These are phyloP conservation scores for Okamejei kenojei DNA, from an alignment of 2,797 vertebrate species.

Conservation along the genomic window DNA sequence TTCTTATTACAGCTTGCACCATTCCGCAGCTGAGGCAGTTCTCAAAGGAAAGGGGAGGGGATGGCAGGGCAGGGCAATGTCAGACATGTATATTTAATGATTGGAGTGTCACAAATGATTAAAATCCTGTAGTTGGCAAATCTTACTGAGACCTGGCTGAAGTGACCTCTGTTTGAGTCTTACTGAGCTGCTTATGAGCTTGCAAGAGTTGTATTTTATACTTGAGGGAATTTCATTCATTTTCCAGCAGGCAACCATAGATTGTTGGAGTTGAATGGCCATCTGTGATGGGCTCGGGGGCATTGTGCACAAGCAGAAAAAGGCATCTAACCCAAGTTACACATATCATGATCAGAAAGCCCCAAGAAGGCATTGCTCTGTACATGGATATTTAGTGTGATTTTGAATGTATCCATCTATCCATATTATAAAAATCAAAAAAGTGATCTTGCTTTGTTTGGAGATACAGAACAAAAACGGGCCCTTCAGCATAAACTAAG, in stretches of 20 bases:
- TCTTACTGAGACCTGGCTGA: slow-evolving; percentile 4
- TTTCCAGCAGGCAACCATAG: slow-evolving; percentile 36
- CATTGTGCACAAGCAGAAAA: background rate
- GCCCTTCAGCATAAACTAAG: too few species aligned
- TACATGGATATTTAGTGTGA: background rate
- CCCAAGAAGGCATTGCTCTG: background rate
- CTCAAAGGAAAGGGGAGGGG: background rate
- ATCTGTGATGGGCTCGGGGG: slow-evolving; percentile 17
- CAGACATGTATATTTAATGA: slow-evolving; percentile 39
- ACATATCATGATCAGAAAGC: background rate
- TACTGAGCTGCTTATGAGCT: slow-evolving; percentile 35
- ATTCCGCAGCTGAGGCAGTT: background rate
- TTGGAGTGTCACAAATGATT: slow-evolving; percentile 36
- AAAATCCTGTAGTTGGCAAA: slow-evolving; percentile 15
- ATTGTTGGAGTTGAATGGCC: background rate
- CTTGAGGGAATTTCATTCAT: slow-evolving; percentile 27
- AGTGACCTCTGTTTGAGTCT: slow-evolving; percentile 9
- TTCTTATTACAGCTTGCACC: background rate
- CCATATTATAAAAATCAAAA: too few species aligned
- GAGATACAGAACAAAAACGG: too few species aligned
- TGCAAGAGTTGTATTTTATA: background rate
- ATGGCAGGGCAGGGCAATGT: background rate
- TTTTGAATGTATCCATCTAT: background rate
- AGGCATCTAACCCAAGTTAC: background rate
- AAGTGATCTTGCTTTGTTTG: too few species aligned